Conservation (phyloP, 2,888 invertebrate genomes). For the Neoaliturus tenellus region DNA sequence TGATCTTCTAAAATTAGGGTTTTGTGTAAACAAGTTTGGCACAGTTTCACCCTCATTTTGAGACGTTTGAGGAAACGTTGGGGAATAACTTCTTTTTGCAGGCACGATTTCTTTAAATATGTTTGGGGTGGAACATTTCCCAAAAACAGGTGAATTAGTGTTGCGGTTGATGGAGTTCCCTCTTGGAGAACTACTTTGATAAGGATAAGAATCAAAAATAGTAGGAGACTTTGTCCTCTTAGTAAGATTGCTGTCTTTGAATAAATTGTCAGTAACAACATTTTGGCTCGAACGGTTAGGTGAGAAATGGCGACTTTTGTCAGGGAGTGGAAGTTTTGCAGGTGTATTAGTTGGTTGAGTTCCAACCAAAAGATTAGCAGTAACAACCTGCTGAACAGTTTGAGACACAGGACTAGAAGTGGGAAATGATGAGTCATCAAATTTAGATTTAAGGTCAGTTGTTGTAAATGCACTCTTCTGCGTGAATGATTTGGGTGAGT, state of each 20-base stretch:
- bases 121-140: background rate
- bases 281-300: background rate
- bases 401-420: background rate
- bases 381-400: too few species aligned
- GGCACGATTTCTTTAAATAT: slow-evolving; percentile 38
- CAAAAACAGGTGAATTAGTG: slow-evolving; percentile 20
- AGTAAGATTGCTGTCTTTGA: background rate
- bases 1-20: background rate
- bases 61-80: background rate
- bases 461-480: background rate
- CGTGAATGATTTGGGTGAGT: background rate
- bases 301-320: slow-evolving; percentile 4
- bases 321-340: background rate
- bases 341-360: background rate
- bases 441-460: background rate
- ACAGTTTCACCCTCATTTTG: slow-evolving; percentile 10
- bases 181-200: slow-evolving; percentile 12
- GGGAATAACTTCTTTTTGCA: slow-evolving; percentile 32
- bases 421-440: background rate
- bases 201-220: background rate
- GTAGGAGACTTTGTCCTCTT: slow-evolving; percentile 34
- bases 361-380: background rate
- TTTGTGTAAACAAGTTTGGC: slow-evolving; percentile 30
- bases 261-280: slow-evolving; percentile 25
- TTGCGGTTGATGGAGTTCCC: background rate